Base-by-base conservation (phyloP, 2,797 vertebrate species). In the Gymnopithys bicolor region DNA sequence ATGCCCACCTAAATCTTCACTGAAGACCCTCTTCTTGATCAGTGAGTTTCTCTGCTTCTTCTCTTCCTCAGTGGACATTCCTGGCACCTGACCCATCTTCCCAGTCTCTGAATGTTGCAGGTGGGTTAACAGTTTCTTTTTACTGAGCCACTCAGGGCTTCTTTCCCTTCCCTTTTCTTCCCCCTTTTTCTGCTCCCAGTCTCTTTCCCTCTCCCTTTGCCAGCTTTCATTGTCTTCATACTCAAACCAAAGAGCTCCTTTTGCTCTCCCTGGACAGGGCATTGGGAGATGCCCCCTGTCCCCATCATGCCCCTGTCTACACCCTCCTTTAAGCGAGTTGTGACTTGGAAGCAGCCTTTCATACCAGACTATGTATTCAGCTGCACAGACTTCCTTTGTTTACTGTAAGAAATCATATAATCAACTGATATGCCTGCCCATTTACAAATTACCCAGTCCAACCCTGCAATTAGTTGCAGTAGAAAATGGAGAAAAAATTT, bases 61-160 rank as follows among this genome's bases (percentile, higher is more conserved):
- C 32, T 45, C 7, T 46, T 60, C 28, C 49, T 60, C 67, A 15
- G 0, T 6, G 5, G 25, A 48, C 0, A 0, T 3, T 79, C 33
- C 37, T 39, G 71, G 41, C 0, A 0, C 51, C 58, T 45, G 13
- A 39, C 21, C 14, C 55, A 58, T 5, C 19, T 33, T 87, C 71
- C 32, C 22, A 58, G 9, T 12, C 30, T 69, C 60, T 67, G 67
- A 9, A 22, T 51, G 9, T 12, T 41, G 9, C 4, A 10, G 7
- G 13, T 0, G 3, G 43, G 55, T 52, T 27, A 46, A 39, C 6
- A 1, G 59, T 71, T 39, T 52, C 2, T 18, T 86, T 89, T 56
- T 73, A 21, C 64, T 73, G 25, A 66, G 9, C 21, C 60, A 7
- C 39, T 69, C 16, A 10, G 19, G 23, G 15, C 3, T 33, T 49